Evolutionary conservation across 2,888 invertebrate species (phyloP), one percentile per base, ranked within the genome.

Genomic region (Heliconius cydno): DNA sequence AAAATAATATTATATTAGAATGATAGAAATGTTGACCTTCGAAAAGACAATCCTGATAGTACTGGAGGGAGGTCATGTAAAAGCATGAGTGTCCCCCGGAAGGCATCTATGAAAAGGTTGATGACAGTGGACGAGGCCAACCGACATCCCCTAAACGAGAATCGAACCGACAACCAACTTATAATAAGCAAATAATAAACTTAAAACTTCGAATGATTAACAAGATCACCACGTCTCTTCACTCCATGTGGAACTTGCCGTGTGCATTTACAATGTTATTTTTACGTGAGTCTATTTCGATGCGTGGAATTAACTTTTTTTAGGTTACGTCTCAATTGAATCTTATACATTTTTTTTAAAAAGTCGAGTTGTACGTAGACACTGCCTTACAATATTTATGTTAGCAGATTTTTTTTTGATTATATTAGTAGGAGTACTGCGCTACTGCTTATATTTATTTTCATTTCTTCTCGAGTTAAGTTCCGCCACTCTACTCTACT

Each of bases 281-380:
- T 78, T 80, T 82, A 81, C 82, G 79, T 83, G 82, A 82, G 38
- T 71, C 68, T 78, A 83, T 82, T 78, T 52, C 67, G 19, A 63
- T 22, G 68, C 52, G 63, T 73, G 77, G 77, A 38, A 79, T 80
- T 81, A 52, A n/a, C 15, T 66, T 72, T 74, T 79, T 74, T 60
- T 60, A 57, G 57, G 68, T 76, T 67, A 67, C 28, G 7, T n/a
- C 30, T 67, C 68, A 52, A 78, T 73, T 68, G 22, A 46, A 52
- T 41, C 4, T 22, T 25, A 38, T 30, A 46, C 28, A 15, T 57
- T 72, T 13, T 52, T 34, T 19, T 38, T 6, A 38, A 34, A 34
- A 30, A 25, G 0, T 13, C 63, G 6, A 38, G 38, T 12, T n/a
- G n/a, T 34, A 12, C n/a, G 34, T 68, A 12, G 10, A 3, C 2